Conservation (phyloP, 2,113 vertebrate genomes). For the Polypterus senegalus region DNA sequence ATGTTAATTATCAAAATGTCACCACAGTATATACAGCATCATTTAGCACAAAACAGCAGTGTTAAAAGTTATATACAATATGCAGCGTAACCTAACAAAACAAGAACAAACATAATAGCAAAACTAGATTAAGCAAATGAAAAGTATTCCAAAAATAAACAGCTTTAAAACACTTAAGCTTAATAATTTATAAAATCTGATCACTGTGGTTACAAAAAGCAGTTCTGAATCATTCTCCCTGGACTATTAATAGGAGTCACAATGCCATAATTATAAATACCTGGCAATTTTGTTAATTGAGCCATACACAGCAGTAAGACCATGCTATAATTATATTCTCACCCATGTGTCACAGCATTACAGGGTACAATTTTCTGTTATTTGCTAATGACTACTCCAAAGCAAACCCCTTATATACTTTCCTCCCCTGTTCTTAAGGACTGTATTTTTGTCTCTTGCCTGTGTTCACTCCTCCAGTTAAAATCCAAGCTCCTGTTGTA, state of each 20-base stretch:
- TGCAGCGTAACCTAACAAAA: no score
- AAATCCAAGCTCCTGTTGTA: slow-evolving; percentile 96
- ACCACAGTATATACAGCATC: no score
- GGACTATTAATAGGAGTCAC: neutral
- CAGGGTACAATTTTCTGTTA: neutral
- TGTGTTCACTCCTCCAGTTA: slow-evolving; percentile 95
- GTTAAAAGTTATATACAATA: no score
- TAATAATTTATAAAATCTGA: no score
- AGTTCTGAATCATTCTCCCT: no score
- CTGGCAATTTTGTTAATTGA: slow-evolving; percentile 11
- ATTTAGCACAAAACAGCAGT: no score
- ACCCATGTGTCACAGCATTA: neutral
- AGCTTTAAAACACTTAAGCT: no score
- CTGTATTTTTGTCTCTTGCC: slow-evolving; percentile 40
- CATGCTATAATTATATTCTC: slow-evolving; percentile 11
- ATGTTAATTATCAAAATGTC: no score
- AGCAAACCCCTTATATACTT: slow-evolving; percentile 2
- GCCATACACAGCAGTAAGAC: neutral
- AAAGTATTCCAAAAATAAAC: no score
- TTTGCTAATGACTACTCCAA: neutral
- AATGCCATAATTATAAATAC: slow-evolving; percentile 2
- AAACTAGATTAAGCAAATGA: no score
- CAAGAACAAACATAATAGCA: no score
- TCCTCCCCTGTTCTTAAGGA: slow-evolving; percentile 3
- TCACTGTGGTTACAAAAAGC: no score